Percentiles rank a stretch among this genome's conserved stretches.
These are phyloP conservation scores for Phalacrocorax brasilianus DNA, from an alignment of 2,113 vertebrate genomes.

Conservation along the genomic window DNA sequence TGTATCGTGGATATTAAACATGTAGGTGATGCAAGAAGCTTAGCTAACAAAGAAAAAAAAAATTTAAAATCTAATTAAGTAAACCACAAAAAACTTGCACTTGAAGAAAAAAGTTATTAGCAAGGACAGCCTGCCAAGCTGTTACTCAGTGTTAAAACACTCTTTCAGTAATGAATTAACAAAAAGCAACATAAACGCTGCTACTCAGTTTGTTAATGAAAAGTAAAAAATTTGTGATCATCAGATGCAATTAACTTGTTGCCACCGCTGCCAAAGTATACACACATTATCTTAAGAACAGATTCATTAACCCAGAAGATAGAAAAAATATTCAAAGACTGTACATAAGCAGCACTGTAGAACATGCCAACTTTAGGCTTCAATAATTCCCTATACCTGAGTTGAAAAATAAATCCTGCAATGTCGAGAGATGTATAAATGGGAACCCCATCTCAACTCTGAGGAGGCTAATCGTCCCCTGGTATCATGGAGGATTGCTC, in stretches of 20 bases:
- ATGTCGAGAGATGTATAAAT: background rate
- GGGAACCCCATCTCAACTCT: background rate
- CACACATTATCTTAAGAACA: background rate
- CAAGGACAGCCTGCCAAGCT: background rate
- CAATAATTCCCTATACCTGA: background rate
- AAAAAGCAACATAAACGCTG: background rate
- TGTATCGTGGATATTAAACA: background rate
- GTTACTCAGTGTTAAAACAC: background rate
- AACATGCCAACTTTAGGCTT: background rate
- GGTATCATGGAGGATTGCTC: background rate
- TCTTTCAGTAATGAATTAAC: background rate
- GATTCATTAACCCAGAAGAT: background rate
- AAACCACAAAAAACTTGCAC: background rate
- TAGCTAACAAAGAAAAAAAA: background rate
- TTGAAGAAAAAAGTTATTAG: background rate
- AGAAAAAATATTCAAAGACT: background rate
- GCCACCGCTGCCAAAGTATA: background rate
- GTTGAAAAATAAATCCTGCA: background rate
- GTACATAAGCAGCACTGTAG: background rate
- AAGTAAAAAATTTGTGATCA: background rate
- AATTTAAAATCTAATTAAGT: background rate
- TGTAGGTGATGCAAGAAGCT: background rate
- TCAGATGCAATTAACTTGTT: background rate
- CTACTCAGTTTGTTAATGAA: background rate
- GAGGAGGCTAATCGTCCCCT: background rate